phyloP scores from a whole-genome alignment of 2,888 invertebrate genomes.

The Deroplatys truncata region DNA sequence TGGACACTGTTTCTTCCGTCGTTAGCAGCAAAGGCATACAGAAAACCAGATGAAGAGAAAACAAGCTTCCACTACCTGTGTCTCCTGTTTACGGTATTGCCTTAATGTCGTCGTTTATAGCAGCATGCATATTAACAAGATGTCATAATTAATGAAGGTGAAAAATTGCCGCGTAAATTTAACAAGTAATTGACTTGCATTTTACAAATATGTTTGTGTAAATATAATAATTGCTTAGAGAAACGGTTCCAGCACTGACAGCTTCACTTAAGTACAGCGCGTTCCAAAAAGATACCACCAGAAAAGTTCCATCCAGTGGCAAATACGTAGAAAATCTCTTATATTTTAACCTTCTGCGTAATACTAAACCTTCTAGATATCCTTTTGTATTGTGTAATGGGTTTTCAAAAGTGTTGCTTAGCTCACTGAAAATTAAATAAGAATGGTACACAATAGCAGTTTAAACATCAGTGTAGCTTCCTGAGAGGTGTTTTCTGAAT shows the following conservation, averaged over 20 bases:
- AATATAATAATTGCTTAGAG: neutral
- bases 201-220: neutral
- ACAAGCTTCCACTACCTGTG: neutral
- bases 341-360: too few species aligned
- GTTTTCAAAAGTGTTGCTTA: too few species aligned
- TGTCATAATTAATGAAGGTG: neutral
- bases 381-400: too few species aligned
- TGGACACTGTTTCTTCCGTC: neutral
- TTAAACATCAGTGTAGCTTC: too few species aligned
- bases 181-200: neutral
- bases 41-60: neutral
- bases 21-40: neutral
- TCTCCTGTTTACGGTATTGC: neutral
- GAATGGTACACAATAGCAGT: too few species aligned
- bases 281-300: neutral
- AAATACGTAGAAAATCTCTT: too few species aligned
- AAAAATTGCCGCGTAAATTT: neutral
- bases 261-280: neutral
- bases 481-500: too few species aligned
- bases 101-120: neutral
- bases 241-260: neutral
- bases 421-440: too few species aligned
- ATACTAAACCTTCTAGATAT: too few species aligned
- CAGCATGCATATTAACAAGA: neutral
- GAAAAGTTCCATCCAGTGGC: too few species aligned